Evolutionary conservation across 2,113 vertebrate genomes (phyloP).

Genomic region (Delphinapterus leucas): DNA sequence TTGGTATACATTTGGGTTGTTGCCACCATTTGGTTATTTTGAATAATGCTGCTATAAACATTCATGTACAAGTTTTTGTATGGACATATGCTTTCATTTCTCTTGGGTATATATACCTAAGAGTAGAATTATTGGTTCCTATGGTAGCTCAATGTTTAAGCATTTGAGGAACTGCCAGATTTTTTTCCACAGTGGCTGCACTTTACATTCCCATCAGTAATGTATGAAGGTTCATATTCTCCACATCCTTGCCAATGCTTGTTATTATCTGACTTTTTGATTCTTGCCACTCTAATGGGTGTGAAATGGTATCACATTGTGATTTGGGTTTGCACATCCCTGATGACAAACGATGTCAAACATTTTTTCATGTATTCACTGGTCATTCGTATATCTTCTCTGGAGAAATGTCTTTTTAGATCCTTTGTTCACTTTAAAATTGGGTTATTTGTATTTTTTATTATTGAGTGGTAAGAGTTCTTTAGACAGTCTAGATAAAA

Average conservation of each 20-base stretch:
- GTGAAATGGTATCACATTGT: neutral
- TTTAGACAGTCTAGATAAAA: neutral
- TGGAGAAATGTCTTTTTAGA: neutral
- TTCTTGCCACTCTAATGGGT: neutral
- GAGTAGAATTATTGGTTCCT: neutral
- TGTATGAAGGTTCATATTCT: neutral
- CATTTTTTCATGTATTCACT: neutral
- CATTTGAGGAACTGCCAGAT: neutral
- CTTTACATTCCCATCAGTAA: neutral
- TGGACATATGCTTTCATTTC: neutral
- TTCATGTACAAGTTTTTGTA: neutral
- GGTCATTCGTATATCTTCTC: neutral
- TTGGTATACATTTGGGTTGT: neutral
- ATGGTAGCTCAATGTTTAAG: neutral
- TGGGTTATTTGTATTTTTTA: neutral
- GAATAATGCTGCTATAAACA: neutral
- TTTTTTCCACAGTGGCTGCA: neutral
- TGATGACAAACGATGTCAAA: neutral
- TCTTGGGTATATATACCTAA: neutral
- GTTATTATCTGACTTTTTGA: neutral
- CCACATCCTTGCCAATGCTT: neutral
- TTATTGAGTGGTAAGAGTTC: neutral
- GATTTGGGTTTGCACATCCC: neutral
- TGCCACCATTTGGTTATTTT: neutral
- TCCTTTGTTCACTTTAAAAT: conserved; percentile 7